Evolutionary conservation across 2,113 vertebrate genomes (phyloP), one percentile per base, ranked within the genome.

Genomic region (Sigmodon hispidus): DNA sequence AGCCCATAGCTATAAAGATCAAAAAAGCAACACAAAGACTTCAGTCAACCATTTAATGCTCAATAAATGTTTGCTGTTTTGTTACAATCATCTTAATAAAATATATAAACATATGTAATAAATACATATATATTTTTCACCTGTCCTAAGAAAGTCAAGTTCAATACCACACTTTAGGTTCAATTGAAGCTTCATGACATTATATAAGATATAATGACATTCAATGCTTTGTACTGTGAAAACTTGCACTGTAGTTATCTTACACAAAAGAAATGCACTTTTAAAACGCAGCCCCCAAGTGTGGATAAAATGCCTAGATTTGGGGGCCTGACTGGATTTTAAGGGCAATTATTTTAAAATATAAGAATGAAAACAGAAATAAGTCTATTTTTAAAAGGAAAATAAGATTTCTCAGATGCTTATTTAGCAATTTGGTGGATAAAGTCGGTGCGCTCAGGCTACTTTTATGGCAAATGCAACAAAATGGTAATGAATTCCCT

Each of bases 171-270:
- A 89, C 0, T 15, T 69, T 80, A 5, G 86, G 81, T 59, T 94
- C 65, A 94, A 40, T 89, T 75, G 69, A 70, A 70, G 21, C 36
- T 91, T 94, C 29, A 61, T n/a, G 67, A 31, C 19, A 90, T 40
- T 93, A 76, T 88, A 34, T 0, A 69, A 29, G 36, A 31, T 94
- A 97, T 48, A 70, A 94, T 63, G n/a, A 79, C 50, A 85, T 43
- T 87, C 1, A 87, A 94, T 5, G 83, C 84, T 50, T 31, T 75
- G 0, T 26, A 63, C 21, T n/a, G 4, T 86, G 31, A 86, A 95
- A 83, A n/a, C 87, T 50, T 84, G 91, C 40, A 96, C 57, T 79
- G 34, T 65, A 45, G 90, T 85, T 94, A 95, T 95, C 26, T n/a
- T 72, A 91, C 2, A 75, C 3, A 83, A 13, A 87, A 75, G 36